Evolutionary conservation across 2,113 vertebrate species (phyloP).

Genomic region (Melierax canorus): DNA sequence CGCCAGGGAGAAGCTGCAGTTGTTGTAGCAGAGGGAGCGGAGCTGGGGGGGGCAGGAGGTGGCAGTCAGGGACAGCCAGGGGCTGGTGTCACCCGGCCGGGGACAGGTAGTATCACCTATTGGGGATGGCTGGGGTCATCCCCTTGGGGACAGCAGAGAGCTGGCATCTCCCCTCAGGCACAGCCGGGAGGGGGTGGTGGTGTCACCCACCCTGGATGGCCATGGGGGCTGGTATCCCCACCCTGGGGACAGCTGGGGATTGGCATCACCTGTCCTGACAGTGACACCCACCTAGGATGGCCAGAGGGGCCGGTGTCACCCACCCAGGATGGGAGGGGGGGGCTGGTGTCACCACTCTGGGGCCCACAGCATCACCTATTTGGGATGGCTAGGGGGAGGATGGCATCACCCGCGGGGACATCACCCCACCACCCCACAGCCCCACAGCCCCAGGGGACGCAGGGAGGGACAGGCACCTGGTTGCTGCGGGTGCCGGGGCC

Average conservation of each 20-base stretch:
- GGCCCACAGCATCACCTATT: slow-evolving; percentile 54
- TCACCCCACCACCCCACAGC: not conserved
- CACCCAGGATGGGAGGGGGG: not conserved
- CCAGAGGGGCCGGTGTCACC: no score
- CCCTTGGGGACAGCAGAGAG: not conserved
- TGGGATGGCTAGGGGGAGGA: not conserved
- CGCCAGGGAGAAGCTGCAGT: slow-evolving; percentile 77
- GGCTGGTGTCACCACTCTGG: not conserved
- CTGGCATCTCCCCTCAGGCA: not conserved
- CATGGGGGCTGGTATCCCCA: not conserved
- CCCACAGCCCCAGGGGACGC: slow-evolving; percentile 66
- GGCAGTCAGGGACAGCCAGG: accelerated
- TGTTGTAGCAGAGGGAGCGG: slow-evolving; percentile 83
- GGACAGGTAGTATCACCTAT: no score
- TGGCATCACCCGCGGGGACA: not conserved
- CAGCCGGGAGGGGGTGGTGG: not conserved
- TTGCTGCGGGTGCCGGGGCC: slow-evolving; percentile 86
- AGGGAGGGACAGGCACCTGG: slow-evolving; percentile 58
- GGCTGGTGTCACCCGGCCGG: not conserved
- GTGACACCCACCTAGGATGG: not conserved
- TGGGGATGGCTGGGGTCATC: not conserved
- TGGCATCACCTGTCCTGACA: not conserved
- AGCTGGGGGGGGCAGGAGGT: slow-evolving; percentile 67
- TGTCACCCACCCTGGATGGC: not conserved
- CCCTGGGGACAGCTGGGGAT: not conserved